A percentile compares a stretch with the other conserved stretches of the same genome.
Evolutionary conservation across 2,888 invertebrate species (phyloP).

Genomic region (Drosophila multiciliata): DNA sequence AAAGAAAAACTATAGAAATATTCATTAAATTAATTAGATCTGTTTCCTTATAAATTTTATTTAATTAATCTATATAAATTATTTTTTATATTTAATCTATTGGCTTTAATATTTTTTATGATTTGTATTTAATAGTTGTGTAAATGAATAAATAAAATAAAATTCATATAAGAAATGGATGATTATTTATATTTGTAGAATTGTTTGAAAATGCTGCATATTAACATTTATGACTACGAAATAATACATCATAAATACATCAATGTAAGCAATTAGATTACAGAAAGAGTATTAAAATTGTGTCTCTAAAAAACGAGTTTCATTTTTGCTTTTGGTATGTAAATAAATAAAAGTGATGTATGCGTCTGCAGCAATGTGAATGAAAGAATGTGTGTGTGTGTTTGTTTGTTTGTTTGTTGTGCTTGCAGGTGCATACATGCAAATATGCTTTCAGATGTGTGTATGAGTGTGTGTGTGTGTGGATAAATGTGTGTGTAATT

Average conservation of each 20-base stretch:
- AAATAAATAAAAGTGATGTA: constrained; percentile 73
- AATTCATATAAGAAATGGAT: not conserved
- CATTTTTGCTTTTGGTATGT: constrained; percentile 37
- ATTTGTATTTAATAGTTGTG: not conserved
- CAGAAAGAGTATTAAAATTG: constrained; percentile 18
- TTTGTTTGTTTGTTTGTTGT: constrained; percentile 31
- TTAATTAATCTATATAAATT: not conserved
- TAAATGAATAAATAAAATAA: not conserved
- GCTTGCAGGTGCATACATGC: constrained; percentile 28
- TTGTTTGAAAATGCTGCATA: not conserved
- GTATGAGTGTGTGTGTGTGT: constrained; percentile 21
- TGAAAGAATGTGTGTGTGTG: constrained; percentile 12
- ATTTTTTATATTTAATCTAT: not conserved
- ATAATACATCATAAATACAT: not conserved
- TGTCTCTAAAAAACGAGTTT: not conserved
- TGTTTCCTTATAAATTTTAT: not conserved
- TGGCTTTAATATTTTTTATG: not conserved
- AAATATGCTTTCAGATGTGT: constrained; percentile 23
- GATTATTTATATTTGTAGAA: not conserved
- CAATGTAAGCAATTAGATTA: not conserved
- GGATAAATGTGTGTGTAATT: constrained; percentile 58
- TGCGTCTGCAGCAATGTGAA: constrained; percentile 38
- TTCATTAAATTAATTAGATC: not conserved
- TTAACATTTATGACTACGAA: not conserved
- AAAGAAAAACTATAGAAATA: not conserved